Evolutionary conservation across 2,888 invertebrate genomes (phyloP).

Genomic region (Biston stratarius): DNA sequence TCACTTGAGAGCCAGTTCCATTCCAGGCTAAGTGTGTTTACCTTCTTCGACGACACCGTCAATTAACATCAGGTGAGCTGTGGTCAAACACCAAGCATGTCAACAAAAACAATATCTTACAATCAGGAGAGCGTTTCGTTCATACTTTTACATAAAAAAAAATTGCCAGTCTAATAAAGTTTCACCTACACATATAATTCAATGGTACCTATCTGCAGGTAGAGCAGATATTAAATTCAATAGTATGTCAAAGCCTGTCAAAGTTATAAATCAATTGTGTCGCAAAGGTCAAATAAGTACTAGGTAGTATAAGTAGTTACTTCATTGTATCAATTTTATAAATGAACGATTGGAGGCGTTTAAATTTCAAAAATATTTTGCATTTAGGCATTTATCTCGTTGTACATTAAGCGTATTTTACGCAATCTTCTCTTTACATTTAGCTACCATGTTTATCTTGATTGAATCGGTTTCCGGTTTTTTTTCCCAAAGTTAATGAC

Average conservation of each 20-base stretch:
- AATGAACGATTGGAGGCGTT: background rate
- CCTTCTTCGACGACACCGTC: too few species aligned
- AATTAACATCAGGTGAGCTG: too few species aligned
- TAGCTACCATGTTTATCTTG: constrained; percentile 21
- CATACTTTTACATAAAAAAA: too few species aligned
- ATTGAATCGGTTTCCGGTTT: constrained; percentile 46
- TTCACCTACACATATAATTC: constrained; percentile 19
- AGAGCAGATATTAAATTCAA: constrained; percentile 9
- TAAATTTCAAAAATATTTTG: constrained; percentile 9
- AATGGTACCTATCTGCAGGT: background rate
- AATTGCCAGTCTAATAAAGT: constrained; percentile 12
- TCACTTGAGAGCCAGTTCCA: too few species aligned
- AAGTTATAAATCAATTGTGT: constrained; percentile 8
- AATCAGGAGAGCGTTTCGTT: too few species aligned
- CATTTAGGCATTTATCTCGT: constrained; percentile 31
- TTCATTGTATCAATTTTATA: background rate
- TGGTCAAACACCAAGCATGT: too few species aligned
- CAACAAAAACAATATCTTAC: too few species aligned
- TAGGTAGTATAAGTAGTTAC: background rate
- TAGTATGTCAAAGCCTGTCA: constrained; percentile 18
- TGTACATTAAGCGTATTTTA: background rate
- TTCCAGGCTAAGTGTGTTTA: too few species aligned
- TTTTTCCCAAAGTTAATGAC: constrained; percentile 38
- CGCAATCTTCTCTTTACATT: constrained; percentile 4
- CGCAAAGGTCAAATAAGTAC: constrained; percentile 1